Evolutionary conservation across 2,113 vertebrate genomes (phyloP).

Genomic region (Probosciger aterrimus): DNA sequence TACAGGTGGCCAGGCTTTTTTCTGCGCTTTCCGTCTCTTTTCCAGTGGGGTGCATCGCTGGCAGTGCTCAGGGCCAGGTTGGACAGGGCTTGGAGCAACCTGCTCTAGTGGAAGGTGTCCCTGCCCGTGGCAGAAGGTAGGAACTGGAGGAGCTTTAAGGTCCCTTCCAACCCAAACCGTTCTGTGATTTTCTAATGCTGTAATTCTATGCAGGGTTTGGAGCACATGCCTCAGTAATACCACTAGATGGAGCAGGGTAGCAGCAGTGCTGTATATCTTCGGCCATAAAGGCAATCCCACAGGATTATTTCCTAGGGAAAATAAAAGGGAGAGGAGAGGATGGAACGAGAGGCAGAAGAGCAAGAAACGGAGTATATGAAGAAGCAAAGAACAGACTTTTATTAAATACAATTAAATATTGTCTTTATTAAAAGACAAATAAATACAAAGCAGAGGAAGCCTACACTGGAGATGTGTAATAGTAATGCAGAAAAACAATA

Average conservation of each 20-base stretch:
- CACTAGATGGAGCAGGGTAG: constrained; percentile 12
- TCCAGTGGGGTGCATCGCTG: rapidly evolving
- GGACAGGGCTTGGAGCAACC: background rate
- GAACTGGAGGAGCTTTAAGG: background rate
- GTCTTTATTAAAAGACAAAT: background rate
- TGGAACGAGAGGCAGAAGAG: background rate
- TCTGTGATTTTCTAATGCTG: background rate
- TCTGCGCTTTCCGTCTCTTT: background rate
- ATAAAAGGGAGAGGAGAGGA: background rate
- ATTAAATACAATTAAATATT: background rate
- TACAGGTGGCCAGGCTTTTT: background rate
- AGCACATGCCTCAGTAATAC: background rate
- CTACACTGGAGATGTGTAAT: background rate
- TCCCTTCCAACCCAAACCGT: background rate
- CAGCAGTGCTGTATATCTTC: background rate
- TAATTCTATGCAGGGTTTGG: background rate
- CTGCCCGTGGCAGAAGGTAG: background rate
- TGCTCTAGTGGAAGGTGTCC: background rate
- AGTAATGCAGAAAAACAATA: background rate
- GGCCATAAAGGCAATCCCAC: background rate
- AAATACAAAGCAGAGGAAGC: background rate
- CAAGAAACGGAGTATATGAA: background rate
- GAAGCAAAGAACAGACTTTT: background rate
- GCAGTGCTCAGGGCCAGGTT: background rate
- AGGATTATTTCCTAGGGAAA: background rate